Percentiles rank a stretch among this genome's conserved stretches.
Evolutionary conservation across 2,888 invertebrate species (phyloP).

Genomic region (Sthenelais limicola): DNA sequence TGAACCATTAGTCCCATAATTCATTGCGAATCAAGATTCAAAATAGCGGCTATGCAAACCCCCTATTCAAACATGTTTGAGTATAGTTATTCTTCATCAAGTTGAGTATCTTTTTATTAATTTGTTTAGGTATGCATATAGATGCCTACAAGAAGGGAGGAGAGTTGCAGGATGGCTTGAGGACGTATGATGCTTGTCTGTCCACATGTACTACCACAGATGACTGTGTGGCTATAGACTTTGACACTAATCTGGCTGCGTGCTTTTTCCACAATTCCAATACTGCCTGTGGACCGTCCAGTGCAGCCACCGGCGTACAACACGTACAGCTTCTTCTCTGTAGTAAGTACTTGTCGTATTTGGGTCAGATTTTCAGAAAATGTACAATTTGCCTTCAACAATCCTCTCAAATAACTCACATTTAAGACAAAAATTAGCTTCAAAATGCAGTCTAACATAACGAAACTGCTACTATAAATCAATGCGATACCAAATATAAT

Average conservation of each 20-base stretch:
- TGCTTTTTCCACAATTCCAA: conserved; percentile 21
- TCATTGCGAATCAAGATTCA: too few relatives aligned
- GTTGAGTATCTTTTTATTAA: too few relatives aligned
- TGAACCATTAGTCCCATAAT: too few relatives aligned
- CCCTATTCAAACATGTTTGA: too few relatives aligned
- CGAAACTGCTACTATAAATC: not conserved
- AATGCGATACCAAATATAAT: not conserved
- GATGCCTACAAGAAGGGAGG: conserved; percentile 8
- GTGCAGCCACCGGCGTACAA: not conserved
- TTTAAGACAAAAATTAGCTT: too few relatives aligned
- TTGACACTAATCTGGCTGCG: not conserved
- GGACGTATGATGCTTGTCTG: conserved; percentile 1
- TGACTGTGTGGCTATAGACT: conserved; percentile 18
- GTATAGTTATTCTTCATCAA: too few relatives aligned
- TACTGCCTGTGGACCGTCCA: conserved; percentile 9
- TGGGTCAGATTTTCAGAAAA: too few relatives aligned
- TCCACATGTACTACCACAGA: not conserved
- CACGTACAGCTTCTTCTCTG: conserved; percentile 24
- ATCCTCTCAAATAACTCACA: too few relatives aligned
- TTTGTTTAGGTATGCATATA: conserved; percentile 8
- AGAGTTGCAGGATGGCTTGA: not conserved
- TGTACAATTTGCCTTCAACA: too few relatives aligned
- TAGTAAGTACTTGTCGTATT: conserved; percentile 20
- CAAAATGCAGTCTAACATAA: too few relatives aligned
- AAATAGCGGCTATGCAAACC: too few relatives aligned